Evolutionary conservation across 1,140 invertebrate species (phyloP).

Genomic region (Hyles euphorbiae): DNA sequence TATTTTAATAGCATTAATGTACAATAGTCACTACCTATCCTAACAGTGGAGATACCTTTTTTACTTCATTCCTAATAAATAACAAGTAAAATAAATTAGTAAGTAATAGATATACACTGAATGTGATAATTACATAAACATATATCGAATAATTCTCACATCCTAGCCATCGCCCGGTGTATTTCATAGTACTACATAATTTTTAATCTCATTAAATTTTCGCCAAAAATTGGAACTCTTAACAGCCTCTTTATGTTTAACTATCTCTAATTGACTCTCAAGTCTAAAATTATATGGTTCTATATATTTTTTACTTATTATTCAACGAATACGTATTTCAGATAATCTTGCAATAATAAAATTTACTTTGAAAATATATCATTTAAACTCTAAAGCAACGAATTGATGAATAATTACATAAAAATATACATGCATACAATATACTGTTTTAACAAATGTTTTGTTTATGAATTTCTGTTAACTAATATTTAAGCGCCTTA

Average conservation of each 20-base stretch:
- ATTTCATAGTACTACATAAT: not conserved
- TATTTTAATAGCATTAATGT: too few relatives aligned
- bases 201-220: too few relatives aligned
- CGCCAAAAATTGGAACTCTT: too few relatives aligned
- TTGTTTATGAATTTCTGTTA: not conserved
- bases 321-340: too few relatives aligned
- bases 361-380: constrained; percentile 11
- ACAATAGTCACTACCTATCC: not conserved
- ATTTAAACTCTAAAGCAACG: constrained; percentile 7
- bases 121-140: constrained; percentile 13
- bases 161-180: constrained; percentile 46
- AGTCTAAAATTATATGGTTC: too few relatives aligned
- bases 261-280: too few relatives aligned
- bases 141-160: constrained; percentile 14
- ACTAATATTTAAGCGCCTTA: constrained; percentile 1
- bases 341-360: too few relatives aligned
- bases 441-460: not conserved
- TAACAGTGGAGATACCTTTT: constrained; percentile 4
- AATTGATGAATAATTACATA: not conserved
- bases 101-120: constrained; percentile 10
- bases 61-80: not conserved
- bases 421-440: constrained; percentile 3
- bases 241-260: too few relatives aligned
- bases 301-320: too few relatives aligned
- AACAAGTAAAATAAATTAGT: too few relatives aligned